phyloP scores from a whole-genome alignment of 2,888 invertebrate species.

The Diplazon laetatorius region DNA sequence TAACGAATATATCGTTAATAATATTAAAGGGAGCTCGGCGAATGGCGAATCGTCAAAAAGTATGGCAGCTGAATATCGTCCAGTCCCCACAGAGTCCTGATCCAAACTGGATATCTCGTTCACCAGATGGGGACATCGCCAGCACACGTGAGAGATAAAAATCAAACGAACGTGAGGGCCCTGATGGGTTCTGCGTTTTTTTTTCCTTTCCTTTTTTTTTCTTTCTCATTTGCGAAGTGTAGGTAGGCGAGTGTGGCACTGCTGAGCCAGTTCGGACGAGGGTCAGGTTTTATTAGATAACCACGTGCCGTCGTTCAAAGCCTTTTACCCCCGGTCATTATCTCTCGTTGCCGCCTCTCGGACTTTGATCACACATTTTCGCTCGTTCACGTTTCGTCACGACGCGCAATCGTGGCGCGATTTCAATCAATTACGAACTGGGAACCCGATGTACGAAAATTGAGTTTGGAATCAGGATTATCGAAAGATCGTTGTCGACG shows the following conservation, averaged over 20 bases:
- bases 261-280: constrained; percentile 2
- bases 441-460: too few species aligned
- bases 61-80: constrained; percentile 16
- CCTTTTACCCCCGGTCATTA: constrained; percentile 6
- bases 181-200: constrained; percentile 48
- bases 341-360: constrained; percentile 7
- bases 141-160: constrained; percentile 62
- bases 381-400: neutral
- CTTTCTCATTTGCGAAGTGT: constrained; percentile 19
- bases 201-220: neutral
- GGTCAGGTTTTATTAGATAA: constrained; percentile 19
- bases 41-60: constrained; percentile 46
- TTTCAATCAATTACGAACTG: neutral
- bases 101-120: constrained; percentile 49
- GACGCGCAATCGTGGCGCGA: neutral
- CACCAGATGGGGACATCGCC: constrained; percentile 26
- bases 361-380: constrained; percentile 15
- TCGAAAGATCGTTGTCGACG: neutral
- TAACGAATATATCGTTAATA: constrained; percentile 75
- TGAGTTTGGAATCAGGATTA: too few species aligned
- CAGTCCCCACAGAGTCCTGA: constrained; percentile 24
- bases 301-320: constrained; percentile 25
- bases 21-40: constrained; percentile 69
- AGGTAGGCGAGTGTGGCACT: neutral
- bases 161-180: constrained; percentile 56